Conservation (phyloP, 2,797 vertebrate species). For the Pitangus sulphuratus region DNA sequence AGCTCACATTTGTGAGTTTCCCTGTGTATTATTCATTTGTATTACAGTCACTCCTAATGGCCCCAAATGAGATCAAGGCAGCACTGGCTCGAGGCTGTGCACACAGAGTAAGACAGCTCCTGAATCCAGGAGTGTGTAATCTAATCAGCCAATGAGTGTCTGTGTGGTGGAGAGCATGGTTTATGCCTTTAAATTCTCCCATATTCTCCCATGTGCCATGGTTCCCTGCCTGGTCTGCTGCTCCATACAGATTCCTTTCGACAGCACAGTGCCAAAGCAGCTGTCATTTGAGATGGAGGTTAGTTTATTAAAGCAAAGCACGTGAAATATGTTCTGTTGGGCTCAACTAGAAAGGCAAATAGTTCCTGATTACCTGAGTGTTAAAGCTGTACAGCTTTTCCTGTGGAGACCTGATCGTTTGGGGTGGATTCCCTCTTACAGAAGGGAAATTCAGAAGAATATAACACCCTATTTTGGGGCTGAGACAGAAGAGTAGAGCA, state of each 20-base stretch:
- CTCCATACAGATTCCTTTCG: background rate
- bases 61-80: background rate
- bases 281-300: background rate
- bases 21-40: background rate
- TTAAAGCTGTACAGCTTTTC: background rate
- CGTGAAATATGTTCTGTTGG: background rate
- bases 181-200: background rate
- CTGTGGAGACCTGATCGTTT: background rate
- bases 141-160: background rate
- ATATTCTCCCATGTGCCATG: accelerated
- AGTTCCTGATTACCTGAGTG: background rate
- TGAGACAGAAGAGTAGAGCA: background rate
- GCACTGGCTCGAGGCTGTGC: background rate
- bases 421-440: background rate
- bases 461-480: background rate
- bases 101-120: background rate
- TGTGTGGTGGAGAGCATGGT: background rate
- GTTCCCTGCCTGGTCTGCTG: background rate
- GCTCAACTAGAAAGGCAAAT: background rate
- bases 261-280: background rate
- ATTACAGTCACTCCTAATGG: background rate
- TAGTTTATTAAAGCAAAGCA: background rate
- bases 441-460: background rate
- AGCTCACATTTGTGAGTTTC: background rate
- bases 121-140: background rate